These are phyloP conservation scores for Diachasma alloeum DNA, from an alignment of 1,140 invertebrate genomes.

Conservation along the genomic window DNA sequence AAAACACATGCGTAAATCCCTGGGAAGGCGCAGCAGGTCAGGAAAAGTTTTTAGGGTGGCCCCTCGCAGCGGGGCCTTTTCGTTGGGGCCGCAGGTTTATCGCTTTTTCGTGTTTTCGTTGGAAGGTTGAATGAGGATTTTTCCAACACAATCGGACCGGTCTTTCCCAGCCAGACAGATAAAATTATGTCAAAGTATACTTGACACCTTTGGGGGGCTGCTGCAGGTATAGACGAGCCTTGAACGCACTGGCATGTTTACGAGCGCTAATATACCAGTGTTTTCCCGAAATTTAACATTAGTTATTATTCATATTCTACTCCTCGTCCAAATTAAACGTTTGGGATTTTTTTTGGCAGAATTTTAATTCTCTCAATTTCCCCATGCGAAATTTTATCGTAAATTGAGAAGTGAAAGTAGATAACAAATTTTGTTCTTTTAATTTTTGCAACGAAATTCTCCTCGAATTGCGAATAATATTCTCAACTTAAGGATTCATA, in stretches of 20 bases:
- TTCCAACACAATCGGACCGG: constrained; percentile 1
- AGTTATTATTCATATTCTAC: too few species aligned
- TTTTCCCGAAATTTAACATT: not conserved
- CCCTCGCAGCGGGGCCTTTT: constrained; percentile 3
- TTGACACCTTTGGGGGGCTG: not conserved
- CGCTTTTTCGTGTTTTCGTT: constrained; percentile 2
- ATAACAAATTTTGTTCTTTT: too few species aligned
- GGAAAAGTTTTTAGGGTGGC: constrained; percentile 19
- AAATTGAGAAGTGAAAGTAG: too few species aligned
- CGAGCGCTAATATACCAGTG: not conserved
- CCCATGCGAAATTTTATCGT: not conserved
- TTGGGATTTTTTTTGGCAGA: not conserved
- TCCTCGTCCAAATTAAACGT: not conserved
- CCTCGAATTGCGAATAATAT: too few species aligned
- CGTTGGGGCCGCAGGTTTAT: constrained; percentile 11
- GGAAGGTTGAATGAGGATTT: not conserved
- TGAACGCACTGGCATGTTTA: not conserved
- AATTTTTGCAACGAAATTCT: too few species aligned
- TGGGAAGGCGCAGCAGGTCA: constrained; percentile 24
- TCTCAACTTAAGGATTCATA: too few species aligned
- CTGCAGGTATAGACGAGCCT: too few species aligned
- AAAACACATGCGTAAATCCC: not conserved
- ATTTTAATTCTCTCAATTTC: not conserved
- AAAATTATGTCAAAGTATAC: not conserved
- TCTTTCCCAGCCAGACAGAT: not conserved